These are phyloP conservation scores for Drosophila paranaensis DNA, from an alignment of 2,888 invertebrate genomes.

Conservation along the genomic window DNA sequence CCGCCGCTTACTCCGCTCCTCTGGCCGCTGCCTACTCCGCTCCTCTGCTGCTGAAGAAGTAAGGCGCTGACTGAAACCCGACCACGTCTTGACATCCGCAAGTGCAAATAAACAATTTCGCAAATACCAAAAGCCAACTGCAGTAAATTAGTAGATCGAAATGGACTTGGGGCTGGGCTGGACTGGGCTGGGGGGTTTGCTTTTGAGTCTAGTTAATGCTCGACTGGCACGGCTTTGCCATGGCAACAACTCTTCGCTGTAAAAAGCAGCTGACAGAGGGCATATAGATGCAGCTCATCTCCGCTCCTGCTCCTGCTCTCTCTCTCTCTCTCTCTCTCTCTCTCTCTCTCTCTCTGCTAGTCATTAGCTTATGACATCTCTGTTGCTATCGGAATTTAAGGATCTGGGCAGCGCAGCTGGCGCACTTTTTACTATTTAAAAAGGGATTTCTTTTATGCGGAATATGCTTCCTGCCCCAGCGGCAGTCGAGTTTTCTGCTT, in stretches of 20 bases:
- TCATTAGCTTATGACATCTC: slow-evolving; percentile 1
- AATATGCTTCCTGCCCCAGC: slow-evolving; percentile 67
- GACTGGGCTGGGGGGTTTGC: slow-evolving; percentile 2
- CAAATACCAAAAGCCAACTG: slow-evolving; percentile 22
- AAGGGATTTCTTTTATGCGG: slow-evolving; percentile 76
- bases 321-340: neutral
- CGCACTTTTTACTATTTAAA: slow-evolving; percentile 67
- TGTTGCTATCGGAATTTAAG: slow-evolving; percentile 56
- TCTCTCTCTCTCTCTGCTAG: neutral
- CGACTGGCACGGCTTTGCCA: slow-evolving; percentile 27
- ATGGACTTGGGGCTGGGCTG: slow-evolving; percentile 17
- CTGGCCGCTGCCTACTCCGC: slow-evolving; percentile 43
- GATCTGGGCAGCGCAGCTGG: slow-evolving; percentile 57
- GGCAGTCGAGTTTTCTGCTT: slow-evolving; percentile 74
- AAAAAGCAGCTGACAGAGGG: too few species aligned
- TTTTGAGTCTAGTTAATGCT: slow-evolving; percentile 33
- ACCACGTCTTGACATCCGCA: slow-evolving; percentile 30
- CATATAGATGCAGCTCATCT: neutral
- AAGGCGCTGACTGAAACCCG: slow-evolving; percentile 38
- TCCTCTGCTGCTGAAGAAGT: slow-evolving; percentile 66
- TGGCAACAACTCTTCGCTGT: slow-evolving; percentile 42
- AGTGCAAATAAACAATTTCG: slow-evolving; percentile 66
- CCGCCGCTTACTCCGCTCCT: slow-evolving; percentile 16
- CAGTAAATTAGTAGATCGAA: slow-evolving; percentile 51
- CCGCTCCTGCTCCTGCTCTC: neutral